Evolutionary conservation across 2,113 vertebrate species (phyloP), one percentile per base, ranked within the genome.

Genomic region (Aviceda subcristata): DNA sequence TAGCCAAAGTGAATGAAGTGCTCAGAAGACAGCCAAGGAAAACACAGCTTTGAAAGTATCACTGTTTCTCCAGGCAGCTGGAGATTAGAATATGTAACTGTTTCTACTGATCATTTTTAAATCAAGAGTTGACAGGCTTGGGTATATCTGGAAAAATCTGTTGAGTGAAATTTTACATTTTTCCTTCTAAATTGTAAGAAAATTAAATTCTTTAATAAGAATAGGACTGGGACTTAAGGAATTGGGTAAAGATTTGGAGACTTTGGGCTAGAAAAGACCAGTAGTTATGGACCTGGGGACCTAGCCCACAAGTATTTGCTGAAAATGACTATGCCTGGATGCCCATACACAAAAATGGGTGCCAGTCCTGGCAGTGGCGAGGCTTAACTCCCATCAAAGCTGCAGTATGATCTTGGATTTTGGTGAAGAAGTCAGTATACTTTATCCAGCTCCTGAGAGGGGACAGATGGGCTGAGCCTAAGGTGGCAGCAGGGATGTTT

Each of bases 21-120:
- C 66, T 76, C 29, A 43, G 51, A 81, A 94, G 53, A 39, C 67
- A 85, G 92, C 93, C 96, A 97, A 97, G 88, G 34, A 84, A 96
- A 96, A 89, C 30, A 92, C 11, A 82, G 89, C 57, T 88, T 59
- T 67, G 92, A 64, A 96, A 86, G 63, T 64, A 66, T 29, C 67
- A 43, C 86, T 1, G 11, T 56, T 93, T 88, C 76, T 85, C 60
- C 39, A 73, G 64, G 92, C 94, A 69, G 53, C 59, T 74, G 55
- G 66, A 89, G 64, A 66, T 56, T 84, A 51, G 60, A 72, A 38
- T 56, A 71, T 83, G 53, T 71, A 93, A 92, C 68, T 81, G 30
- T 87, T 67, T 92, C 41, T 89, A 51, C 51, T 53, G 51, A 74
- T 89, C 0, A 1, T 60, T 77, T 92, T 92, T 72, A 88, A 92